phyloP scores from a whole-genome alignment of 2,797 vertebrate species.

The Megalops cyprinoides region DNA sequence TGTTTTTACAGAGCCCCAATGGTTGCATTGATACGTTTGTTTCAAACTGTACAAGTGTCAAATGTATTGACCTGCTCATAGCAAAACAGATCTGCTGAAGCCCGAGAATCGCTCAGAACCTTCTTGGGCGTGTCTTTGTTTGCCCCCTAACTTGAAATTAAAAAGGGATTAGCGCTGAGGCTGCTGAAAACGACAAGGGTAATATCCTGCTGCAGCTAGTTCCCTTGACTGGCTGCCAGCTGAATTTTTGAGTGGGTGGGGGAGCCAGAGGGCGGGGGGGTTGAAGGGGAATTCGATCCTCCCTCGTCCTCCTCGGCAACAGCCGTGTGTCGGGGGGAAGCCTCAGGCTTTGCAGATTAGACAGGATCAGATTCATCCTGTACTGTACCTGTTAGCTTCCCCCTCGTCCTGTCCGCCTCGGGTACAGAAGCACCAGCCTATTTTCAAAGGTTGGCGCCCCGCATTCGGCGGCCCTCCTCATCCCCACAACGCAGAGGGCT shows the following conservation, averaged over 20 bases:
- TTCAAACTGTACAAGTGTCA: neutral
- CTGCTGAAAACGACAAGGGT: slow-evolving; percentile 56
- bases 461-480: neutral
- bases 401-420: neutral
- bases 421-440: neutral
- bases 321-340: slow-evolving; percentile 23
- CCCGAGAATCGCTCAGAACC: too few species aligned
- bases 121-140: neutral
- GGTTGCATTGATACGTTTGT: neutral
- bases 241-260: slow-evolving; percentile 6
- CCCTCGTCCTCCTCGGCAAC: slow-evolving; percentile 9
- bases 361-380: neutral
- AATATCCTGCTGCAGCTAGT: slow-evolving; percentile 60
- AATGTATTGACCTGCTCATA: neutral
- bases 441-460: slow-evolving; percentile 19
- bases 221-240: slow-evolving; percentile 36
- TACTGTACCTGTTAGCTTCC: slow-evolving; percentile 13
- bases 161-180: slow-evolving; percentile 68
- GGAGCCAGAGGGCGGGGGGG: too few species aligned
- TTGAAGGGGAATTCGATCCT: neutral
- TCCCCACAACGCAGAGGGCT: neutral
- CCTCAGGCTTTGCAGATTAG: slow-evolving; percentile 20
- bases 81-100: neutral
- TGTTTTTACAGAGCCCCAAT: neutral
- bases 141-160: slow-evolving; percentile 68